phyloP scores from a whole-genome alignment of 30 jellyfish, hydroid and myxozoan species.

The Aurelia aurita complex sp. Pacific region DNA sequence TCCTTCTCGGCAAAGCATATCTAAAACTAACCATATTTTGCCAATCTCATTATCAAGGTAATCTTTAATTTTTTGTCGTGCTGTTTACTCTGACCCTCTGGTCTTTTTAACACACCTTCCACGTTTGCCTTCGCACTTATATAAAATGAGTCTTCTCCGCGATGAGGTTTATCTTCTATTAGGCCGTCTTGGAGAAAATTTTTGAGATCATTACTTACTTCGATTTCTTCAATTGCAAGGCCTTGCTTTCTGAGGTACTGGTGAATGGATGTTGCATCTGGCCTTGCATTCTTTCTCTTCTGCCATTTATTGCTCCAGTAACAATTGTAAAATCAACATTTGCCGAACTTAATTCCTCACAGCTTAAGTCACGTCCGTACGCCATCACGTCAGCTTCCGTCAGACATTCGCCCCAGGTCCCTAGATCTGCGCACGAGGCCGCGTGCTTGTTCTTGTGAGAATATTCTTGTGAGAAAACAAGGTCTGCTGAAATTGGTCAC shows the following conservation, averaged over 20 bases:
- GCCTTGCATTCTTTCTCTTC: background rate
- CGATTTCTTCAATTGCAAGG: conserved; percentile 44
- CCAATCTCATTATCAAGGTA: conserved; percentile 2
- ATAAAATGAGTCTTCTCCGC: conserved; percentile 37
- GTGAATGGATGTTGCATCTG: conserved; percentile 43
- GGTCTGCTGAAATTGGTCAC: no score
- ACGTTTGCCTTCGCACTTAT: conserved; percentile 37
- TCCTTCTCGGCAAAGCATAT: conserved; percentile 24
- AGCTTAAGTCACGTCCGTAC: conserved; percentile 29
- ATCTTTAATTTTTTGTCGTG: background rate
- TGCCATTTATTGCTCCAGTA: conserved; percentile 40
- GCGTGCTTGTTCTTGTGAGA: no score
- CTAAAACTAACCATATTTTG: conserved; percentile 20
- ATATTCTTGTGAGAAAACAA: no score
- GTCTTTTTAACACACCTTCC: conserved; percentile 25
- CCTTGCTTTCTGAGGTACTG: conserved; percentile 41
- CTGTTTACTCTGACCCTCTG: conserved; percentile 32
- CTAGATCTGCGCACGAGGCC: no score
- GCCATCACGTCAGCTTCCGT: background rate
- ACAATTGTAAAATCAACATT: conserved; percentile 36
- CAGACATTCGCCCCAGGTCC: no score
- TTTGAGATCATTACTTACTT: conserved; percentile 24
- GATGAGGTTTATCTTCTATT: conserved; percentile 28
- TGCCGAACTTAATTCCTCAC: conserved; percentile 43
- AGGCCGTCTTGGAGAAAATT: conserved; percentile 40